Base-by-base conservation (phyloP, 2,113 vertebrate species). In the Balaenoptera acutorostrata region DNA sequence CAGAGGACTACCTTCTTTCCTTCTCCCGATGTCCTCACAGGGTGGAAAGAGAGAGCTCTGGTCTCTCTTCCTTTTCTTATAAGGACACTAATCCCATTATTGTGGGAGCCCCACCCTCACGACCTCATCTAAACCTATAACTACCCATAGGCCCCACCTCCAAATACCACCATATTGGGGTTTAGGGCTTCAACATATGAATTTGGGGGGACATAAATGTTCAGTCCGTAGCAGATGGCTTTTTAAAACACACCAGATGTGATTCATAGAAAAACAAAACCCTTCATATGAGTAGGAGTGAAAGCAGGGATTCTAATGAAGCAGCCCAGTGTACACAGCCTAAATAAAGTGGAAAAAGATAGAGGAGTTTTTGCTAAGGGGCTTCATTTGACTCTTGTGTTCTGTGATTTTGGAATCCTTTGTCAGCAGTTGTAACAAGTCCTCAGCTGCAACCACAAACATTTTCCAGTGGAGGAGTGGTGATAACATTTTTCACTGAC, bases 261-360 rank as follows among this genome's bases (percentile, higher is more conserved):
- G 95, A 95, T 88, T 97, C 82, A n/a, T 93, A 95, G 80, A 15
- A 89, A 93, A 96, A 88, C 13, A 90, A 90, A 95, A 39, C 44
- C 75, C 52, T 81, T 61, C 63, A 1, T 31, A 2, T 57, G 90
- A 74, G 91, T 68, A 77, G 96, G 95, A 88, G 93, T 91, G 55
- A 96, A 77, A 66, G 52, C 89, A 59, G 82, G 49, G 49, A 33
- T 69, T 86, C 80, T 86, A 66, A 78, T 39, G 82, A 86, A 86
- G 27, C 92, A n/a, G 46, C 55, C 17, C 9, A 29, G 39, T 36
- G 36, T 59, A 18, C 52, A 75, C n/a, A 64, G 80, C 69, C 71
- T 84, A 87, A 88, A 86, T 63, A 93, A 88, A 86, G 52, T 71
- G 81, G 75, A 77, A 84, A 83, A 78, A 84, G 59, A 61, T 27